These are phyloP conservation scores for Eidolon dupreanum DNA, from an alignment of 2,797 vertebrate genomes.

Conservation along the genomic window DNA sequence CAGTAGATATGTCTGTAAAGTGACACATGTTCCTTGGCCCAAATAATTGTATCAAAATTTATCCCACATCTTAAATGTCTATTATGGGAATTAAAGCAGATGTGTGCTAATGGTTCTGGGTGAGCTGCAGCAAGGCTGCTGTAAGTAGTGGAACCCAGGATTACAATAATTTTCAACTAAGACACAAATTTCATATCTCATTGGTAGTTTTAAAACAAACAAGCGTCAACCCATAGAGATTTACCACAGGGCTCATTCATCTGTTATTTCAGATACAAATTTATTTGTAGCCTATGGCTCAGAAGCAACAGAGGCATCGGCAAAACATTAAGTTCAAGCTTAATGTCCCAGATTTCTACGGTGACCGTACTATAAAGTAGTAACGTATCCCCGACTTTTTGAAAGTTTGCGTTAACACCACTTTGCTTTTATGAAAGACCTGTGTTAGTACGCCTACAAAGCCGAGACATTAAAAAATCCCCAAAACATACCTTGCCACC, in stretches of 20 bases:
- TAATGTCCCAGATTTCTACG: background rate
- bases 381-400: background rate
- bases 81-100: too few species aligned
- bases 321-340: background rate
- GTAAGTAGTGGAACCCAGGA: background rate
- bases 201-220: background rate
- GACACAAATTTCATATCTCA: background rate
- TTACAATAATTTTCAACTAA: background rate
- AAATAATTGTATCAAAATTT: background rate
- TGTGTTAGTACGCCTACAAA: background rate
- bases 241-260: background rate
- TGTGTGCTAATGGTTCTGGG: background rate
- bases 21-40: background rate
- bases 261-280: background rate
- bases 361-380: background rate
- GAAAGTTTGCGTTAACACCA: background rate
- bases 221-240: background rate
- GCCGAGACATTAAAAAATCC: background rate
- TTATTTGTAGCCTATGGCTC: background rate
- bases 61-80: background rate
- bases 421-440: background rate
- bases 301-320: background rate
- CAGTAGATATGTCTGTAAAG: background rate
- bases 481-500: too few species aligned
- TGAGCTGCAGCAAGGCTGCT: background rate